Conservation (phyloP, 2,888 invertebrate genomes). For the Heliconius erato region DNA sequence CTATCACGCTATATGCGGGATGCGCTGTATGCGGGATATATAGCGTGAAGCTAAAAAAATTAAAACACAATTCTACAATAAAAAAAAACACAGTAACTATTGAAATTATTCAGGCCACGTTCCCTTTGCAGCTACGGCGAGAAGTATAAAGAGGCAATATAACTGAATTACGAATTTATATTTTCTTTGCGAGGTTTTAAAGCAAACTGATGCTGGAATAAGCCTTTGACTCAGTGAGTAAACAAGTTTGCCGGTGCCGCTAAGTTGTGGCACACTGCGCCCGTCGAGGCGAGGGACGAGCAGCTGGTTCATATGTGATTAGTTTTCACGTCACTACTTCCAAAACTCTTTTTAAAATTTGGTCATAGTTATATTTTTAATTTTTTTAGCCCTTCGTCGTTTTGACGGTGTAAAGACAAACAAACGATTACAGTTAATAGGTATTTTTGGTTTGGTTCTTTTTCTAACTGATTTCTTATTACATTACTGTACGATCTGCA, state of each 20-base stretch:
- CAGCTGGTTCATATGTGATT: slow-evolving; percentile 30
- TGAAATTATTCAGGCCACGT: slow-evolving; percentile 23
- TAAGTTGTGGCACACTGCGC: slow-evolving; percentile 37
- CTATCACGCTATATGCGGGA: not conserved
- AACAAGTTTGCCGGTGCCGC: slow-evolving; percentile 47
- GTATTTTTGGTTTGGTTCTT: no score
- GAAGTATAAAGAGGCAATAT: slow-evolving; percentile 39
- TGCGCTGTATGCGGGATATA: no score
- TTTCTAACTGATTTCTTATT: no score
- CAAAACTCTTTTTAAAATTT: not conserved
- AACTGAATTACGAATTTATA: slow-evolving; percentile 36
- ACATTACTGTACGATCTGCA: no score
- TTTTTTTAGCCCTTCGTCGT: no score
- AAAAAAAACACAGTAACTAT: slow-evolving; percentile 3
- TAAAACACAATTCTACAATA: not conserved
- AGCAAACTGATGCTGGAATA: slow-evolving; percentile 36
- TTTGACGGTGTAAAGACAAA: no score
- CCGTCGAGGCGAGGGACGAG: slow-evolving; percentile 45
- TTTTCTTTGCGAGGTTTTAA: slow-evolving; percentile 42
- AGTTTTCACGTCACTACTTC: slow-evolving; percentile 5
- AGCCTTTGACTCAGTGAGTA: slow-evolving; percentile 46
- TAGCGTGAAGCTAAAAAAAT: not conserved
- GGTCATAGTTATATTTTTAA: not conserved
- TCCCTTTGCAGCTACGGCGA: slow-evolving; percentile 15
- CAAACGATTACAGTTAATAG: no score